Conservation (phyloP, 2,888 invertebrate genomes). For the Anarsia innoxiella region DNA sequence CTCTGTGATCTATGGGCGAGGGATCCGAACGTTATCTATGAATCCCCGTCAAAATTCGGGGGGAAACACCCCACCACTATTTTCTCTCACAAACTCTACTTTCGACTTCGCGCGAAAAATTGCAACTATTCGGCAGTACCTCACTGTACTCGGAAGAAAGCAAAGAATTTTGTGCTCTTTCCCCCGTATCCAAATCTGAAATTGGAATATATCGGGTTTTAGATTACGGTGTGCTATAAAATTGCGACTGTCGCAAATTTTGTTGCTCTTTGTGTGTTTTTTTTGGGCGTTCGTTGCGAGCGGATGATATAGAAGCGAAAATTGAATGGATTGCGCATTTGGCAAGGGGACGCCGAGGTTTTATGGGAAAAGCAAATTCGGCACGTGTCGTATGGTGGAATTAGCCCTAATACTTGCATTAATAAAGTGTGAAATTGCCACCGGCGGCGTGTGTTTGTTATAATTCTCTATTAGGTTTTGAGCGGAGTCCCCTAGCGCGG, state of each 20-base stretch:
- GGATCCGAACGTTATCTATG: slow-evolving; percentile 56
- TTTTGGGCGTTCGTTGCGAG: slow-evolving; percentile 13
- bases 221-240: slow-evolving; percentile 5
- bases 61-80: slow-evolving; percentile 34
- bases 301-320: slow-evolving; percentile 30
- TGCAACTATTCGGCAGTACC: slow-evolving; percentile 2
- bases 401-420: slow-evolving; percentile 73
- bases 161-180: slow-evolving; percentile 8
- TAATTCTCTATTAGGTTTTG: slow-evolving; percentile 65
- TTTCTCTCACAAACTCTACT: slow-evolving; percentile 37
- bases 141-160: background rate
- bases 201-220: slow-evolving; percentile 7
- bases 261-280: slow-evolving; percentile 12
- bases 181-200: slow-evolving; percentile 2
- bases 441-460: slow-evolving; percentile 60
- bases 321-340: slow-evolving; percentile 31
- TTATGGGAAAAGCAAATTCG: slow-evolving; percentile 70
- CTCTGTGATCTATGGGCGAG: slow-evolving; percentile 70
- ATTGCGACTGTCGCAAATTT: slow-evolving; percentile 2
- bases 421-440: slow-evolving; percentile 76
- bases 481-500: slow-evolving; percentile 27
- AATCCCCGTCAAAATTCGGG: slow-evolving; percentile 54
- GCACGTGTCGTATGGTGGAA: slow-evolving; percentile 70
- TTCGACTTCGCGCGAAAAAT: slow-evolving; percentile 22
- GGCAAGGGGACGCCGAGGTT: slow-evolving; percentile 42